A percentile compares a stretch with the other conserved stretches of the same genome.
Conservation (phyloP, 2,888 invertebrate species). For the Tanypteryx hageni region DNA sequence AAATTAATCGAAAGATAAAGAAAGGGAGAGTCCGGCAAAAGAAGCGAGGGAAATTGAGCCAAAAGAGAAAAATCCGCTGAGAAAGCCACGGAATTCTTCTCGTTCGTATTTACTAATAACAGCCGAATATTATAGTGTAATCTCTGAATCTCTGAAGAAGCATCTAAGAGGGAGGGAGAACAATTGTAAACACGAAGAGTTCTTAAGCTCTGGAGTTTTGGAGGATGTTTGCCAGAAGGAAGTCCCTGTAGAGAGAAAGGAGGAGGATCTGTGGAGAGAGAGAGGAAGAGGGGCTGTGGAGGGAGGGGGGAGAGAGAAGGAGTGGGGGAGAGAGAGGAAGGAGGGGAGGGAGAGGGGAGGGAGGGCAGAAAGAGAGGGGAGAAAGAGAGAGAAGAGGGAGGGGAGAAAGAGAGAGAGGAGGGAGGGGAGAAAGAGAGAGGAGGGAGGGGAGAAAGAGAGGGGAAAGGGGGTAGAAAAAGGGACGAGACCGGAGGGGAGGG, state of each 20-base stretch:
- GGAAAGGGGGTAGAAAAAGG: too few relatives aligned
- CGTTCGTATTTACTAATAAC: conserved; percentile 38
- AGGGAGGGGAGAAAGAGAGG: too few relatives aligned
- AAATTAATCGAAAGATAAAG: background rate
- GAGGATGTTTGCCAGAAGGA: conserved; percentile 42
- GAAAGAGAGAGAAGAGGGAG: too few relatives aligned
- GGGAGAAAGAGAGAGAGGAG: too few relatives aligned
- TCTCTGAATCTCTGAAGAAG: background rate
- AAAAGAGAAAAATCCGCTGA: background rate
- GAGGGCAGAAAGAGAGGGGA: too few relatives aligned
- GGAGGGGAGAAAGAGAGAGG: too few relatives aligned
- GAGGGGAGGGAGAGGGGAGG: too few relatives aligned
- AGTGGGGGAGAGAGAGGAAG: too few relatives aligned
- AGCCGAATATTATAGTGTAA: background rate
- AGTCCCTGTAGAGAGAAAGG: background rate
- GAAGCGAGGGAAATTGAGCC: conserved; percentile 21
- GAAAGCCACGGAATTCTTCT: background rate
- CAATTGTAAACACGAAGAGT: conserved; percentile 10
- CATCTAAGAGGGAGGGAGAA: conserved; percentile 38
- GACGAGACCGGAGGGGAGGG: too few relatives aligned
- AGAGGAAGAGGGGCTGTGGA: background rate
- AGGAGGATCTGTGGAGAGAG: background rate
- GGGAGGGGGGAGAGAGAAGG: background rate
- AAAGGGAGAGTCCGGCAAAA: background rate
- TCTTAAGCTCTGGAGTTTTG: conserved; percentile 38